Conservation (phyloP, 2,888 invertebrate species). For the Caenorhabditis sp. region DNA sequence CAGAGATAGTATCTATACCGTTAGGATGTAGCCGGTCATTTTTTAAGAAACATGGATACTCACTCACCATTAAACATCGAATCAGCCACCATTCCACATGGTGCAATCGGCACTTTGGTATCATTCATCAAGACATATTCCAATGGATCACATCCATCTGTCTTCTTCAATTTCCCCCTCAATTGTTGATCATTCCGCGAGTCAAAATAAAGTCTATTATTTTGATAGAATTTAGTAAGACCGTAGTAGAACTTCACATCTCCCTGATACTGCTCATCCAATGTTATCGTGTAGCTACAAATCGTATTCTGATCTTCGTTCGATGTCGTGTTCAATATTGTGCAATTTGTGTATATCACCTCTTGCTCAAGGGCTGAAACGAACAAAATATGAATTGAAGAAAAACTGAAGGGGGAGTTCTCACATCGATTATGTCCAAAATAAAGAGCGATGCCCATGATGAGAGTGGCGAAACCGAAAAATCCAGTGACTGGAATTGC, state of each 20-base stretch:
- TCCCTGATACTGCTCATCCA: constrained; percentile 52
- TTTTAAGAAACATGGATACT: too few relatives aligned
- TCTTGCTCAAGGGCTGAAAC: constrained; percentile 35
- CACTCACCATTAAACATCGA: constrained; percentile 92
- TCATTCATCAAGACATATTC: constrained; percentile 25
- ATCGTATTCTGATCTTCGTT: neutral
- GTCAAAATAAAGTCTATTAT: constrained; percentile 94
- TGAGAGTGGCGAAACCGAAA: constrained; percentile 29
- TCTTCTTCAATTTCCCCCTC: constrained; percentile 76
- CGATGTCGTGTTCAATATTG: constrained; percentile 20
- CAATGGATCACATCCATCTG: constrained; percentile 66
- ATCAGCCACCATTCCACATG: constrained; percentile 98
- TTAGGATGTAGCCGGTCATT: too few relatives aligned
- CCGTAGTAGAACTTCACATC: constrained; percentile 97
- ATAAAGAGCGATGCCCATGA: constrained; percentile 42
- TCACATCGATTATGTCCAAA: constrained; percentile 46
- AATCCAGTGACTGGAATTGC: constrained; percentile 44
- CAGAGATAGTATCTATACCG: too few relatives aligned
- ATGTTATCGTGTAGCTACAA: constrained; percentile 36
- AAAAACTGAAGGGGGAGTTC: too few relatives aligned
- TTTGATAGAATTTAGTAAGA: constrained; percentile 94
- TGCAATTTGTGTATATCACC: constrained; percentile 56
- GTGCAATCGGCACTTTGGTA: constrained; percentile 79
- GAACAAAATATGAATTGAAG: too few relatives aligned
- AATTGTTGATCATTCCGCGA: constrained; percentile 90